phyloP scores from a whole-genome alignment of 2,113 vertebrate species.

The Spilogale gracilis region DNA sequence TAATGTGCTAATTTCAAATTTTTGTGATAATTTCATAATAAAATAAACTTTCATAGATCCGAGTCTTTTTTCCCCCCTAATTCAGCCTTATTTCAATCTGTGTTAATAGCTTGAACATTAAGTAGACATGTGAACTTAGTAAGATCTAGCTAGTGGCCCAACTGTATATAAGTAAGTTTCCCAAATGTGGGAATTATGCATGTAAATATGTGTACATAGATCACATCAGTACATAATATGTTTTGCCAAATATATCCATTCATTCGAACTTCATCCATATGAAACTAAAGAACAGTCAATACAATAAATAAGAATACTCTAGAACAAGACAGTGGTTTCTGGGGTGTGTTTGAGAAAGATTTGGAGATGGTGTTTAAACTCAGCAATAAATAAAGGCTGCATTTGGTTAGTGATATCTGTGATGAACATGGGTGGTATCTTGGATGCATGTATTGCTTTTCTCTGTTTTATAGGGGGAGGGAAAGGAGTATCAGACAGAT shows the following conservation, averaged over 20 bases:
- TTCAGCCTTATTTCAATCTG: conserved; percentile 15
- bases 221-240: background rate
- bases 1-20: background rate
- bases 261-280: background rate
- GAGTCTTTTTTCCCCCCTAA: background rate
- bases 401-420: background rate
- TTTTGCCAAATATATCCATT: background rate
- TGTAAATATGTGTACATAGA: background rate
- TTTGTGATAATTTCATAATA: background rate
- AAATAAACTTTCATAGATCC: background rate
- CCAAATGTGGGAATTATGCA: background rate
- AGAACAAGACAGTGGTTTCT: background rate
- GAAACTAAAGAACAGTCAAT: background rate
- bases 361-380: background rate
- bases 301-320: background rate
- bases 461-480: background rate
- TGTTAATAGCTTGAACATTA: conserved; percentile 2
- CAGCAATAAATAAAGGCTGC: background rate
- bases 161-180: background rate
- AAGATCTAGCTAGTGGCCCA: background rate
- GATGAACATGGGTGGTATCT: background rate
- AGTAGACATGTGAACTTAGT: background rate
- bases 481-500: background rate
- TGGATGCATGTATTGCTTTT: background rate
- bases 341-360: background rate